Base-by-base conservation (phyloP, 1,140 invertebrate genomes). In the Acromyrmex charruanus region DNA sequence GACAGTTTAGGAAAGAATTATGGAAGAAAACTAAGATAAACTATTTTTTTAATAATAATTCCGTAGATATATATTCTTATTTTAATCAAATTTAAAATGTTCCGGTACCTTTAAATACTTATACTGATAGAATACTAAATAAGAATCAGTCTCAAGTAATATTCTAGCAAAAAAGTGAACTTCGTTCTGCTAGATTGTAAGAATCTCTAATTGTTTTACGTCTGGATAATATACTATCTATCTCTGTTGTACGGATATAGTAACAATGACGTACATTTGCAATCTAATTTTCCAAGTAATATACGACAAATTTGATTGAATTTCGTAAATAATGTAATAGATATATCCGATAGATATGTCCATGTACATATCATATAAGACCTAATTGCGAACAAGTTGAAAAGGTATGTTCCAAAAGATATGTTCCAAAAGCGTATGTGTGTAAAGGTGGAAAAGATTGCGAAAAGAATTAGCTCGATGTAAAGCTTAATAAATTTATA, bases 151-250 rank as follows among this genome's bases (percentile, higher is more conserved):
- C 51, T 0, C 59, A 39, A 21, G 74, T 82, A 81, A 69, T 89
- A 14, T 77, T 65, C 69, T 89, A 75, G 87, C 65, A 87, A 14
- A 44, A 65, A 65, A 74, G 65, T 51, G 4, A 82, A 92, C 28
- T 90, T 71, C 35, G 69, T 84, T 68, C 72, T 85, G 31, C 61
- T 85, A 18, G 72, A 94, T 66, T 91, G 91, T 51, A 94, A 94
- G 77, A 93, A 94, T 91, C 80, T 91, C n/a, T 93, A 95, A 92
- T 80, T 95, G 61, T 95, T 95, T 89, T 89, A 87, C 2, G 87
- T 95, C 3, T 95, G 95, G 94, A 82, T 95, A 28, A 93, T 95
- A 79, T 93, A 94, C 75, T 93, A 95, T 85, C 87, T 95, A 53
- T 93, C 93, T 71, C 87, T 94, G 49, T 88, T 95, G n/a, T 94